These are phyloP conservation scores for Clarias pachynema DNA, from an alignment of 2,797 vertebrate species.

Conservation along the genomic window DNA sequence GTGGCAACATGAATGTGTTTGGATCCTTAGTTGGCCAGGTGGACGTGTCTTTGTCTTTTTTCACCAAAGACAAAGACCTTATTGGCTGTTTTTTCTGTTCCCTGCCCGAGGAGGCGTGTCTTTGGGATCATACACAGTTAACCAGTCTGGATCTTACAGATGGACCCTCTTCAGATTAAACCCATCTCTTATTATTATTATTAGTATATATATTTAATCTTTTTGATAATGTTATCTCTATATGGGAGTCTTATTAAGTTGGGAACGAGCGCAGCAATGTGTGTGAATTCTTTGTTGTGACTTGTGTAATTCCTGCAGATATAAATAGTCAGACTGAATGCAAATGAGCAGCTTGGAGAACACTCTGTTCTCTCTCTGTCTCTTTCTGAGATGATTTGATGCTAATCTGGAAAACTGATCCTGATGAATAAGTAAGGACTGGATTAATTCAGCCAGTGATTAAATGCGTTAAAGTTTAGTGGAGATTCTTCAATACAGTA, in stretches of 20 bases:
- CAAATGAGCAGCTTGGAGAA: conserved; percentile 27
- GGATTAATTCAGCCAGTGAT: background rate
- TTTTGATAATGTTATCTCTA: background rate
- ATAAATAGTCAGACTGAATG: conserved; percentile 43
- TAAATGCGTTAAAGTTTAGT: background rate
- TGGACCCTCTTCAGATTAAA: background rate
- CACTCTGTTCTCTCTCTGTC: background rate
- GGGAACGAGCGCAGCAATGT: background rate
- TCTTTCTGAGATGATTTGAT: background rate
- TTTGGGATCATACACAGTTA: background rate
- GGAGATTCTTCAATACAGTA: background rate
- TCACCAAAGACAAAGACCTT: background rate
- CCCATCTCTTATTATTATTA: background rate
- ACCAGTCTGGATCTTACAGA: background rate
- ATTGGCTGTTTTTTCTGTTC: too few relatives aligned
- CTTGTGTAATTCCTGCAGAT: conserved; percentile 44
- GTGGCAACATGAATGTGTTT: background rate
- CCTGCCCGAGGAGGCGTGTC: too few relatives aligned
- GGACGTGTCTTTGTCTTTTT: background rate
- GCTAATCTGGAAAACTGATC: background rate
- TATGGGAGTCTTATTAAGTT: conserved; percentile 18
- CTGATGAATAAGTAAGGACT: background rate
- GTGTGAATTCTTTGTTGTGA: conserved; percentile 43
- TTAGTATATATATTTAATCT: background rate
- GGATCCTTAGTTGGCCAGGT: background rate